Base-by-base conservation (phyloP, 2,113 vertebrate species). In the Clarias batrachus region DNA sequence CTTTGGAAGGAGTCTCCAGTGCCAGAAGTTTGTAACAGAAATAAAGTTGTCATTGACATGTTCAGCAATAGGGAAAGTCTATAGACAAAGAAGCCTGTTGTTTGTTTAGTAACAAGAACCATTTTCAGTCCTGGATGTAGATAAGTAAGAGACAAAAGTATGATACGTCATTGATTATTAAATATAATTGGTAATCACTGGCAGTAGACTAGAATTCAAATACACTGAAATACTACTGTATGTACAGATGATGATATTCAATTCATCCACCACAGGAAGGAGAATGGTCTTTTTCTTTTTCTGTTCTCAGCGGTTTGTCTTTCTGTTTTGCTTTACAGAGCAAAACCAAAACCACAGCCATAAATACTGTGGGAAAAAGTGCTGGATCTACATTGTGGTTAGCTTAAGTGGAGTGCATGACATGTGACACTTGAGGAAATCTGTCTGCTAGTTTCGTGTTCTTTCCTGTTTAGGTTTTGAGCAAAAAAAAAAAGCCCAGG, bases 291-390 rank as follows among this genome's bases (percentile, higher is more conserved):
- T n/a, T 41, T 70, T 54, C 37, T 77, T 66, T 66, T 81, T 59
- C 66, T 83, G 48, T 71, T 17, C 33, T 73, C 82, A 65, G 56
- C 68, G 21, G 70, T 82, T 90, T 85, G 68, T 68, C 79, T 70
- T 84, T 48, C 52, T 30, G 73, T 78, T 90, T 79, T 54, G 81
- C 85, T 87, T 85, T 48, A 48, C 54, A 79, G 65, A 11, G 63
- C 52, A 84, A n/a, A 21, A 56, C 81, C 85, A 81, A 89, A 90
- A 78, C 83, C 68, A 88, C 81, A 89, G 68, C 84, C 17, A 57
- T 80, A 84, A 82, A 82, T 78, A 41, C 65, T 63, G 79, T 84
- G 79, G 80, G 74, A 65, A 81, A 37, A 73, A 62, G 21, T 60
- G 54, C 76, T 85, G 62, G 85, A 87, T 80, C 56, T 81, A 85